Evolutionary conservation across 2,797 vertebrate species (phyloP), one percentile per base, ranked within the genome.

Genomic region (Mormyrops attenuatus): DNA sequence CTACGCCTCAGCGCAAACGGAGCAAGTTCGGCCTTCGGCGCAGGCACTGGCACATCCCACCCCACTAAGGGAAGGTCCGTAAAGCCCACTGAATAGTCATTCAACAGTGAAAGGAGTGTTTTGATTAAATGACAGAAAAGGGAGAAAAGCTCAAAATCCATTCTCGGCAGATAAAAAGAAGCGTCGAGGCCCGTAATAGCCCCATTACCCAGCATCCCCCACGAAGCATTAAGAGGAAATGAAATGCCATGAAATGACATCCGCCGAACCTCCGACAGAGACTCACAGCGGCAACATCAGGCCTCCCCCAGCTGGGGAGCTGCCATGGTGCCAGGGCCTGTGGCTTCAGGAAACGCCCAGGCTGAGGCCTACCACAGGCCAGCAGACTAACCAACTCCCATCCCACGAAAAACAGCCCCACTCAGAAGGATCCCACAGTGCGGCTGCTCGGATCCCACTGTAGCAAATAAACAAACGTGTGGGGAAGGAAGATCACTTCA

Each of bases 351-450:
- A 57, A 22, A 63, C 22, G 26, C 73, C 80, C 53, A 41, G 73
- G 82, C 17, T 88, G 34, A 85, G 80, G 86, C 77, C 34, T 88
- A 50, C 82, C 84, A 73, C 89, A 69, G 26, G 89, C 57, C 49
- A 38, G 22, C 26, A 86, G 44, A 34, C 55, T 87, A 85, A 85
- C 88, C 55, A 89, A 38, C 38, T 49, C 20, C 34, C 77, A 84
- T 82, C 73, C 52, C 77, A 85, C 52, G 22, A 84, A 89, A 77
- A 47, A 38, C 77, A 89, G 47, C 80, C 85, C 88, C 47, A 41
- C 82, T 87, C 26, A 57, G 50, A 55, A 11, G 47, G 41, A 88
- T 63, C 53, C 55, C 86, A 63, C 86, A 60, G 55, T 30, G 53
- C 0, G 17, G 69, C 66, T 0, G 3, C 30, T 66, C 13, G 15